Base-by-base conservation (phyloP, 2,113 vertebrate genomes). In the Ochotona princeps region DNA sequence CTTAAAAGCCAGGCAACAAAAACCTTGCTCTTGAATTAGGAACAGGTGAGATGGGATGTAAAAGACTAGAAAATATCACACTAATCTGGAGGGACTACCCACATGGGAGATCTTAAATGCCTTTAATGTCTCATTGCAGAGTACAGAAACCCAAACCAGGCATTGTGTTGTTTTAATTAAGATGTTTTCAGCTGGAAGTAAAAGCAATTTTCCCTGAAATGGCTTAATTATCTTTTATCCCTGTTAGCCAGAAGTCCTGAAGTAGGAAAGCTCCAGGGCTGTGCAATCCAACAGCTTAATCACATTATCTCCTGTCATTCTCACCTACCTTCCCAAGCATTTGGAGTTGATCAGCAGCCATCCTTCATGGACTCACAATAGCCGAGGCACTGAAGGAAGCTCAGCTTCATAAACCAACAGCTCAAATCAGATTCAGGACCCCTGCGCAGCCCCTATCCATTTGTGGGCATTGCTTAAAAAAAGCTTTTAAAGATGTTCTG, bases 181-280 rank as follows among this genome's bases (percentile, higher is more conserved):
- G 11, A 90, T 47, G 10, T 30, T 89, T 92, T 70, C 11, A 14
- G 23, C 47, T 60, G 9, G 4, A 86, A 86, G 86, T 83, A 83
- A 72, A 51, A 93, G 28, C 91, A 95, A 90, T 80, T 85, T 35
- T 90, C 26, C 25, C 74, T 86, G 66, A 95, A 86, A 87, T 54
- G 21, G 25, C 47, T 81, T 69, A 54, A 88, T 72, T 84, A 57
- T 74, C 81, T 78, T 26, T 81, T 35, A 88, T 89, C 76, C 83
- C 23, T 32, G n/a, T 65, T 85, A 84, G 51, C 8, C n/a, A 78
- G 28, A 96, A 89, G 17, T 92, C 60, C 23, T 85, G 63, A 83
- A 5, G 14, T 83, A 65, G 38, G 84, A 87, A 44, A 76, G 11
- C 44, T 44, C 17, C 60, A 67, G 44, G 18, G 8, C 25, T 73